Conservation (phyloP, 2,797 vertebrate species). For the Echiichthys vipera region DNA sequence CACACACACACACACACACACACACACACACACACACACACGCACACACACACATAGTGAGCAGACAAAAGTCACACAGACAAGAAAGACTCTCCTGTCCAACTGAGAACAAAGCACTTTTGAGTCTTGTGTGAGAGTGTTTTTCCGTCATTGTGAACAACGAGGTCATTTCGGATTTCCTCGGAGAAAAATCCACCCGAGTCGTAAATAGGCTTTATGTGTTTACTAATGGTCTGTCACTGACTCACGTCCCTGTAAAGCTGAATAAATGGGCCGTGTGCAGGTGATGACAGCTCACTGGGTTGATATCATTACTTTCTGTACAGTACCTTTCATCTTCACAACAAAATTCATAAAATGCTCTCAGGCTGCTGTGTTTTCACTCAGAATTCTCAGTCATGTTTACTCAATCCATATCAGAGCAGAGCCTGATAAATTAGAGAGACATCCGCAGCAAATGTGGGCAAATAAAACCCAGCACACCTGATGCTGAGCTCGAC, state of each 20-base stretch:
- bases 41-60: slow-evolving; percentile 11
- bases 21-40: slow-evolving; percentile 16
- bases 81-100: slow-evolving; percentile 40
- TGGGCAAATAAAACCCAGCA: slow-evolving; percentile 4
- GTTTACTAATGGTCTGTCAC: slow-evolving; percentile 53
- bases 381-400: slow-evolving; percentile 40
- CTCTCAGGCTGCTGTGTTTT: slow-evolving; percentile 7
- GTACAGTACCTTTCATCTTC: slow-evolving; percentile 16
- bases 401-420: slow-evolving; percentile 44
- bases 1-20: slow-evolving; percentile 6
- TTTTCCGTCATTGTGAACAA: slow-evolving; percentile 51
- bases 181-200: slow-evolving; percentile 19
- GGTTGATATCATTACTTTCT: slow-evolving; percentile 46
- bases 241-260: slow-evolving; percentile 25
- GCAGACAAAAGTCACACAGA: slow-evolving; percentile 24
- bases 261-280: slow-evolving; percentile 49
- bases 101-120: slow-evolving; percentile 45
- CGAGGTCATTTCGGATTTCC: slow-evolving; percentile 31
- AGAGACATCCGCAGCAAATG: slow-evolving; percentile 7
- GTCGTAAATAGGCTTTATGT: slow-evolving; percentile 45
- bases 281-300: slow-evolving; percentile 26
- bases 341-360: slow-evolving; percentile 35
- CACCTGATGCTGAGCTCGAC: slow-evolving; percentile 14
- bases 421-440: slow-evolving; percentile 26
- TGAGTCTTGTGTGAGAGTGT: slow-evolving; percentile 27